A percentile compares a stretch with the other conserved stretches of the same genome.
Conservation (phyloP, 2,113 vertebrate genomes). For the Garra rufa region DNA sequence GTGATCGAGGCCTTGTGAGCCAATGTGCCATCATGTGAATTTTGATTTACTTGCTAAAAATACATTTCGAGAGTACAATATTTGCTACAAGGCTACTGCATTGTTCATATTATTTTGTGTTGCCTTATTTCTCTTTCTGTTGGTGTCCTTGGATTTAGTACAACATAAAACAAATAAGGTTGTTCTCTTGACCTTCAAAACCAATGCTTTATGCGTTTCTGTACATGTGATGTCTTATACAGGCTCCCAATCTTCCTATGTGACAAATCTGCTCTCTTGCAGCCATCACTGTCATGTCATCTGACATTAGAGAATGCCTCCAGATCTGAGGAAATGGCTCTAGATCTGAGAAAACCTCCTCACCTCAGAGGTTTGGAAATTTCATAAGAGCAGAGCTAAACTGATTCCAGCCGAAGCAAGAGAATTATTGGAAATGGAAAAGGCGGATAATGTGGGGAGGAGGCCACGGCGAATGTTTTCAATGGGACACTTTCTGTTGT, state of each 20-base stretch:
- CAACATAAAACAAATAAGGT: not conserved
- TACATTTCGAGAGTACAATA: not conserved
- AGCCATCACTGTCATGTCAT: constrained; percentile 18
- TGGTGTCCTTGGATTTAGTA: not conserved
- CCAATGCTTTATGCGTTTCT: not conserved
- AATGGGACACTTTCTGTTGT: constrained; percentile 22
- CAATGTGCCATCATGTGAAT: not conserved
- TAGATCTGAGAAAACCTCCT: constrained; percentile 23
- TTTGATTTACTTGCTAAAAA: not conserved
- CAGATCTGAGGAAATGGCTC: constrained; percentile 22
- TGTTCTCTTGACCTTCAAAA: constrained; percentile 5
- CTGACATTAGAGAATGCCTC: constrained; percentile 39
- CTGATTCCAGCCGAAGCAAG: constrained; percentile 18
- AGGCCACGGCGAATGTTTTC: constrained; percentile 20
- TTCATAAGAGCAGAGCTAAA: constrained; percentile 40
- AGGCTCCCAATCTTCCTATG: not conserved
- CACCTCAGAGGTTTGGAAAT: constrained; percentile 39
- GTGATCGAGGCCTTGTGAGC: not conserved
- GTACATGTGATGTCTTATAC: not conserved
- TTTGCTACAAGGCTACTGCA: not conserved
- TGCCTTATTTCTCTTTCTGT: not conserved
- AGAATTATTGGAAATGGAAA: constrained; percentile 40
- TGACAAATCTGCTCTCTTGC: constrained; percentile 26
- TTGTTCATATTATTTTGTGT: not conserved
- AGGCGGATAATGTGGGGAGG: constrained; percentile 16